Conservation (phyloP, 2,113 vertebrate species). For the Ochotona curzoniae region DNA sequence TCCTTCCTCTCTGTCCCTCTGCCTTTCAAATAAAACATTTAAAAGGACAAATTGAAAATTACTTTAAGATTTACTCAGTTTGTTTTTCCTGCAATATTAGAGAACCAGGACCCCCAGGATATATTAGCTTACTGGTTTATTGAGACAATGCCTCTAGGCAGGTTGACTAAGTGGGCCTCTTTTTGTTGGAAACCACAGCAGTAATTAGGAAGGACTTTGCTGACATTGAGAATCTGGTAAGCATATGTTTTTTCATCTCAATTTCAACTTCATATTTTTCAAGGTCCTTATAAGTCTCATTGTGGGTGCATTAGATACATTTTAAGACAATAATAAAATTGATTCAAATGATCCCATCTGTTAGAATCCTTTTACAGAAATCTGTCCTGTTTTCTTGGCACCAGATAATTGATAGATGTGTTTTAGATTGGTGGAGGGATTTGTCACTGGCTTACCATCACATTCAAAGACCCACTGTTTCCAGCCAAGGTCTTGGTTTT, state of each 20-base stretch:
- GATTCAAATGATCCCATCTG: constrained; percentile 72
- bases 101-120: not conserved
- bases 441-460: constrained; percentile 53
- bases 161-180: constrained; percentile 43
- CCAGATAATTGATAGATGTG: constrained; percentile 46
- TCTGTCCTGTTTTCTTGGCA: constrained; percentile 70
- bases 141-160: constrained; percentile 43
- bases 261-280: constrained; percentile 72
- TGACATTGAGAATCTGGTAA: constrained; percentile 67
- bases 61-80: not conserved
- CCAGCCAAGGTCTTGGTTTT: not conserved
- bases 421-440: constrained; percentile 56
- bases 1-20: too few species aligned
- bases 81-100: not conserved
- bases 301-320: constrained; percentile 69
- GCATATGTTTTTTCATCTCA: constrained; percentile 70
- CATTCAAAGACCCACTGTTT: constrained; percentile 72
- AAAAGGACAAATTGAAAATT: not conserved
- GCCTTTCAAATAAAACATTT: too few species aligned
- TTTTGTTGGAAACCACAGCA: constrained; percentile 63
- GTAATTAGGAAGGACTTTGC: constrained; percentile 57
- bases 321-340: constrained; percentile 77
- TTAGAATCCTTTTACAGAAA: constrained; percentile 69
- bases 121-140: not conserved
- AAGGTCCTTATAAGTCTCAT: constrained; percentile 64